Conservation (phyloP, 2,888 invertebrate genomes). For the Drosophila atroscutellata region DNA sequence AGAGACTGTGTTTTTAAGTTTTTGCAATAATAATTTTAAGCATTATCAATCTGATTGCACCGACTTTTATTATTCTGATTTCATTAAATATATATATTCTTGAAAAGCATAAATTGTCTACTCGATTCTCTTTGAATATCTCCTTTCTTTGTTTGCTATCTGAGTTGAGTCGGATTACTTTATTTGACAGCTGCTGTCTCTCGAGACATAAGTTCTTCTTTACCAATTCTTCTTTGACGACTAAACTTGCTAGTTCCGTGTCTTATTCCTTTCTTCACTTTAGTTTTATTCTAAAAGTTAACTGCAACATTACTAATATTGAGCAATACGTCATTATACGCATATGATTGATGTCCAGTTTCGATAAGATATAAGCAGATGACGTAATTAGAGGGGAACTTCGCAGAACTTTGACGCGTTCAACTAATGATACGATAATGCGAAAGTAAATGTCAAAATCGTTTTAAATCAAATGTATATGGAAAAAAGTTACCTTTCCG, state of each 20-base stretch:
- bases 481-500: not conserved
- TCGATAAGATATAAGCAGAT: not conserved
- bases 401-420: not conserved
- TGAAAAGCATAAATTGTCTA: not conserved
- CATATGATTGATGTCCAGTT: not conserved
- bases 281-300: not conserved
- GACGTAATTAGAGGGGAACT: not conserved
- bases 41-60: not conserved
- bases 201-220: not conserved
- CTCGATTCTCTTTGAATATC: not conserved
- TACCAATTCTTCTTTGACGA: too few relatives aligned
- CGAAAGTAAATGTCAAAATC: not conserved
- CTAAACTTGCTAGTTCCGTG: not conserved
- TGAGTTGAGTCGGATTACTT: not conserved
- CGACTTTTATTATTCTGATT: not conserved
- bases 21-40: not conserved
- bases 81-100: too few relatives aligned
- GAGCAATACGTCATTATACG: not conserved
- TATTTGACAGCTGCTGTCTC: not conserved
- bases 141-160: not conserved
- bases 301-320: not conserved
- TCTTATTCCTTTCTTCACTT: not conserved
- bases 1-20: not conserved
- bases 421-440: not conserved
- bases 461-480: not conserved